Conservation (phyloP, 2,888 invertebrate species). For the Malachius bipustulatus region DNA sequence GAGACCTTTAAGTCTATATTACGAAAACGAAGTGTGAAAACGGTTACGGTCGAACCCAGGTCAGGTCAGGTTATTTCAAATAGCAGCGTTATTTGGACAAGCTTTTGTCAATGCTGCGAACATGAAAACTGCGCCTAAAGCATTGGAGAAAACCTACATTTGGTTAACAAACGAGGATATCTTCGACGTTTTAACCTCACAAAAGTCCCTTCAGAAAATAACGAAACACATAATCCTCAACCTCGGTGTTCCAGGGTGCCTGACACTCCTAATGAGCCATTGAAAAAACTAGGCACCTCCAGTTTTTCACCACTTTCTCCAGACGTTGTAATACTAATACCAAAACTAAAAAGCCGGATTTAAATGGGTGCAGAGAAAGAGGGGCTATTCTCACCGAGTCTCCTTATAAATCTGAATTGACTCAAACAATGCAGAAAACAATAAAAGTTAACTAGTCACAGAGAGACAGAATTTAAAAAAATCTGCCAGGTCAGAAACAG, state of each 20-base stretch:
- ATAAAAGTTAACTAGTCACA: too few species aligned
- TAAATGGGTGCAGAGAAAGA: neutral
- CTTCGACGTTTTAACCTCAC: neutral
- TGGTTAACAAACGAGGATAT: constrained; percentile 2
- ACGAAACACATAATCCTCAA: too few species aligned
- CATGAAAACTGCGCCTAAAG: constrained; percentile 22
- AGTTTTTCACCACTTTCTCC: neutral
- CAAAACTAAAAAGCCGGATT: constrained; percentile 1
- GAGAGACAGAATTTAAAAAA: too few species aligned
- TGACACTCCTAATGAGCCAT: neutral
- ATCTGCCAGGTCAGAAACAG: too few species aligned
- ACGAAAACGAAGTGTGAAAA: constrained; percentile 18
- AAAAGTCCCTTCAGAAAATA: too few species aligned
- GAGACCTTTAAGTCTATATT: constrained; percentile 22
- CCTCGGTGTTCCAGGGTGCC: constrained; percentile 2
- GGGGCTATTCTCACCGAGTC: neutral
- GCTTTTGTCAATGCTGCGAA: constrained; percentile 22
- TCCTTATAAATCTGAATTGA: neutral
- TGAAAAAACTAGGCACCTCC: neutral
- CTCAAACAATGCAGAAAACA: neutral
- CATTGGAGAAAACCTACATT: constrained; percentile 17
- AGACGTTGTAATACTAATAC: neutral
- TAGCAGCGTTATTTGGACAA: constrained; percentile 19
- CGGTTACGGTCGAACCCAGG: constrained; percentile 23
- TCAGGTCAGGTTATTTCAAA: constrained; percentile 20